Evolutionary conservation across 2,113 vertebrate genomes (phyloP).

Genomic region (Gorsachius goisagi): DNA sequence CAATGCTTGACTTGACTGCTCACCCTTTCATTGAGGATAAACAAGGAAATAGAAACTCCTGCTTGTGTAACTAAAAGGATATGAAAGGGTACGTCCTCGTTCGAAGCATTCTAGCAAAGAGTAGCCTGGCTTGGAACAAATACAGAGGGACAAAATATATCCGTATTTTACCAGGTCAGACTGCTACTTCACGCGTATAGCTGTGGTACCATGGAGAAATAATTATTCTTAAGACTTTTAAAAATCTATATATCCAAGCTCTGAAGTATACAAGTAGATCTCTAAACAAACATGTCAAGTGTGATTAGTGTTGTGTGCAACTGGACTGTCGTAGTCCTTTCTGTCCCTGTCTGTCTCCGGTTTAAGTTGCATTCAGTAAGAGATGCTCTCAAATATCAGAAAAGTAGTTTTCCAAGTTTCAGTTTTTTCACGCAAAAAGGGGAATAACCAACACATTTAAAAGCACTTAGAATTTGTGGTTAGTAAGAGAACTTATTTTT

Average conservation of each 20-base stretch:
- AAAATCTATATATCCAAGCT: background rate
- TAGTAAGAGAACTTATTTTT: background rate
- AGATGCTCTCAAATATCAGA: background rate
- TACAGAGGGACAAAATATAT: background rate
- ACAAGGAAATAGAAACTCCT: constrained; percentile 61
- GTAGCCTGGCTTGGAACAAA: background rate
- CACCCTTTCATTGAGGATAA: constrained; percentile 63
- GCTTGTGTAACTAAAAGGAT: constrained; percentile 67
- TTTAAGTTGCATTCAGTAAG: background rate
- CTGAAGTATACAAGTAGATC: background rate
- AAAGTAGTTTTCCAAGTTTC: background rate
- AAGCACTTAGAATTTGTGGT: background rate
- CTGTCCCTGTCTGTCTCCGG: background rate
- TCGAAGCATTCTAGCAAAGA: background rate
- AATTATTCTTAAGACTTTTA: background rate
- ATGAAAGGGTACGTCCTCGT: background rate
- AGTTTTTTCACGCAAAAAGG: background rate
- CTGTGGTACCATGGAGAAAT: background rate
- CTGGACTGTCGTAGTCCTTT: background rate
- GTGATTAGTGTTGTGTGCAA: background rate
- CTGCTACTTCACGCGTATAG: background rate
- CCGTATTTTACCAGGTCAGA: background rate
- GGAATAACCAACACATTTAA: background rate
- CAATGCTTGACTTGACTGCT: constrained; percentile 70
- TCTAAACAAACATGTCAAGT: background rate